Evolutionary conservation across 2,888 invertebrate genomes (phyloP), one percentile per base, ranked within the genome.

Genomic region (Agriotes lineatus): DNA sequence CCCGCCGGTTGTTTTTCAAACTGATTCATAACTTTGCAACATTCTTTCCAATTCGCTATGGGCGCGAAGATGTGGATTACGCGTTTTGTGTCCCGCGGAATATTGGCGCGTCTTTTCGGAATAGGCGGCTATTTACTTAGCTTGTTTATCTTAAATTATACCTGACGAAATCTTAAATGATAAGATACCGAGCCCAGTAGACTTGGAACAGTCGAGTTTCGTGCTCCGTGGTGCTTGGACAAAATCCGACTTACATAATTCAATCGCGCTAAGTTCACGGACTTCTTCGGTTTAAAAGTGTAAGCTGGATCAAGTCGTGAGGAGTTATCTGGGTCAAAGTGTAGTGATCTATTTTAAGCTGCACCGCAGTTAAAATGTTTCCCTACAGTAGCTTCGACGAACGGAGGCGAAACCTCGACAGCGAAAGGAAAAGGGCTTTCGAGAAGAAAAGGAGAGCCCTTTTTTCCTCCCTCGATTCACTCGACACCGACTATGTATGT

Each of bases 81-180:
- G n/a, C n/a, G n/a, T n/a, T n/a, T n/a, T n/a, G n/a, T n/a, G n/a
- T n/a, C n/a, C n/a, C n/a, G n/a, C n/a, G n/a, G n/a, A n/a, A 19
- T 44, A 44, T 44, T 7, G 44, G 19, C 9, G 20, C 6, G 18
- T 9, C 18, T 19, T 44, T 44, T 44, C 65, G 65, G 68, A 65
- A 50, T 39, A 52, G 33, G 10, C 25, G 10, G 18, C 3, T 67
- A 42, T 67, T 67, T 67, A 48, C 57, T 67, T 67, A 67, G 39
- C n/a, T n/a, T n/a, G n/a, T 67, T 67, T 67, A 67, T 67, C 67
- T 58, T 37, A 62, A 56, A 58, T 61, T 48, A 10, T 67, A 67
- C 67, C 67, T 67, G 67, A 67, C 44, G 62, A 67, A 62, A 67
- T 37, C 67, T 62, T 52, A 45, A 5, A 35, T 52, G 67, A 67